Conservation (phyloP, 53 echinoderm and acorn worm genomes). For the Apostichopus leukothele region DNA sequence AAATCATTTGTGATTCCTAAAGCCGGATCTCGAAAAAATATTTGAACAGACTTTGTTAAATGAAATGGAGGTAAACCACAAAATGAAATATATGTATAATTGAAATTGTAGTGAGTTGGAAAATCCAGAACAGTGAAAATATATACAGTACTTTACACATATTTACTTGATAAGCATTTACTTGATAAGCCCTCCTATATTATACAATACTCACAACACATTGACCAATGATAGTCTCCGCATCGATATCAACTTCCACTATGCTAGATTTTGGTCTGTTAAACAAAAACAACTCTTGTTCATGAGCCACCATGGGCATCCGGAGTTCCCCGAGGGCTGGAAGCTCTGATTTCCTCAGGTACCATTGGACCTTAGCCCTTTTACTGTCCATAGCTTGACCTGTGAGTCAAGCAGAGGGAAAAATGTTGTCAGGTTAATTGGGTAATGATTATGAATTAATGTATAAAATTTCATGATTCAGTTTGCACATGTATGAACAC, state of each 20-base stretch:
- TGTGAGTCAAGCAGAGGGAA: not conserved
- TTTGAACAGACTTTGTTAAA: too few relatives aligned
- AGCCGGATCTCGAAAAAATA: too few relatives aligned
- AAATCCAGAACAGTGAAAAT: too few relatives aligned
- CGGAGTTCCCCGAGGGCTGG: slow-evolving; percentile 26
- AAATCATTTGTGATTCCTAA: too few relatives aligned
- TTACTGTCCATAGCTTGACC: slow-evolving; percentile 56
- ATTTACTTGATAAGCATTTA: too few relatives aligned
- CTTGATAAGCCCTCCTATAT: not conserved
- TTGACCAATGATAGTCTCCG: slow-evolving; percentile 83
- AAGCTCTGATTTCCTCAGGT: slow-evolving; percentile 72
- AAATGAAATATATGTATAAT: too few relatives aligned
- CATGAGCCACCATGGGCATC: slow-evolving; percentile 45
- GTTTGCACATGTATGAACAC: too few relatives aligned
- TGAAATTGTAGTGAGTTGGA: too few relatives aligned
- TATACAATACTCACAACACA: slow-evolving; percentile 64
- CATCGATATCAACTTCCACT: slow-evolving; percentile 71
- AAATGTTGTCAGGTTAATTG: too few relatives aligned
- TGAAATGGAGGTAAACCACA: too few relatives aligned
- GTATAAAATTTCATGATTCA: slow-evolving; percentile 4
- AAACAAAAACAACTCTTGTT: slow-evolving; percentile 67
- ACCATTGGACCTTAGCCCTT: slow-evolving; percentile 85
- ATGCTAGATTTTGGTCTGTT: slow-evolving; percentile 40
- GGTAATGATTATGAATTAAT: too few relatives aligned
- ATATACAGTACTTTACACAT: too few relatives aligned